Evolutionary conservation across 2,113 vertebrate genomes (phyloP).

Genomic region (Dunckerocampus dactyliophorus): DNA sequence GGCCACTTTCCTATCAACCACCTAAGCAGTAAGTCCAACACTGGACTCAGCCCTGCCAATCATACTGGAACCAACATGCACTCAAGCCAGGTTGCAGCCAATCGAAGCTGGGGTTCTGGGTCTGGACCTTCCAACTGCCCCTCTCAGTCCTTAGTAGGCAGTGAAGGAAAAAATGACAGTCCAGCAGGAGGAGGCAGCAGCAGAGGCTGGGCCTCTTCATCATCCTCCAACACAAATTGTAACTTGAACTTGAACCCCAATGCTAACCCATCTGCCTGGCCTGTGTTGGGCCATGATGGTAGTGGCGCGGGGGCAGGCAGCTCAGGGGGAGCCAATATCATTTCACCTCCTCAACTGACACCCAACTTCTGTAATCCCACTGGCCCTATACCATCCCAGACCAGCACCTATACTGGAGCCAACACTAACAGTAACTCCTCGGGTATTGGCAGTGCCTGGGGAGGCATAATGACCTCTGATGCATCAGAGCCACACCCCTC

Average conservation of each 20-base stretch:
- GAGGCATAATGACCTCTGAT: slow-evolving; percentile 85
- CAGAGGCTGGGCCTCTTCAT: slow-evolving; percentile 84
- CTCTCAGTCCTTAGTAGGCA: slow-evolving; percentile 72
- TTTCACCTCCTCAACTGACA: slow-evolving; percentile 70
- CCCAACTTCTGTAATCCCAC: slow-evolving; percentile 89
- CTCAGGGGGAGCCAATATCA: slow-evolving; percentile 69
- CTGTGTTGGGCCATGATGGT: slow-evolving; percentile 92
- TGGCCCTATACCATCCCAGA: slow-evolving; percentile 77
- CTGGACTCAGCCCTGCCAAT: slow-evolving; percentile 74
- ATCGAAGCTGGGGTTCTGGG: slow-evolving; percentile 82
- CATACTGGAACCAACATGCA: slow-evolving; percentile 71
- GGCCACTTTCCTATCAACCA: slow-evolving; percentile 88
- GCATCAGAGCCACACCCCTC: slow-evolving; percentile 85
- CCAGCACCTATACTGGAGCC: slow-evolving; percentile 78
- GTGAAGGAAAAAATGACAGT: slow-evolving; percentile 86
- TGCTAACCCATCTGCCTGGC: slow-evolving; percentile 98
- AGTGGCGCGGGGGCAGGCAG: slow-evolving; percentile 82
- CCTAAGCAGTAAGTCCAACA: slow-evolving; percentile 80
- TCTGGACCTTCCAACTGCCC: slow-evolving; percentile 80
- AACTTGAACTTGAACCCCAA: slow-evolving; percentile 98
- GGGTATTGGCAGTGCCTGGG: slow-evolving; percentile 85
- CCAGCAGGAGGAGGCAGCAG: slow-evolving; percentile 79
- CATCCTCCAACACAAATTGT: slow-evolving; percentile 76
- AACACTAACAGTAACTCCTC: slow-evolving; percentile 82
- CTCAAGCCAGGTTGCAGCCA: slow-evolving; percentile 73